A percentile compares a stretch with the other conserved stretches of the same genome.
Conservation (phyloP, 1,140 invertebrate genomes). For the Brachionus koreanus region DNA sequence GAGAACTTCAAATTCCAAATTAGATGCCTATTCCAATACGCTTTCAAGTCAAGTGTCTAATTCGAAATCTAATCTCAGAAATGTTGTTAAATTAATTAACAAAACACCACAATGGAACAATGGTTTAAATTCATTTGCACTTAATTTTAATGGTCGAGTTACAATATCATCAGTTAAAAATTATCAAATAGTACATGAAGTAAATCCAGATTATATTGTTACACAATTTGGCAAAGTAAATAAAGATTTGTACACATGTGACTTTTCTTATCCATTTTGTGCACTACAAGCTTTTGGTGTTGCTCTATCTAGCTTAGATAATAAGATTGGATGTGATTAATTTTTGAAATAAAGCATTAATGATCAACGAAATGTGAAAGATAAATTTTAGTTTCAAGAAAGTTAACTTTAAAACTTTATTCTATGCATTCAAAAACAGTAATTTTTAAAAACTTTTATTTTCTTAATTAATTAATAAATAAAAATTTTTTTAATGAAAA, state of each 20-base stretch:
- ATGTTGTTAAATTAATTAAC: constrained; percentile 40
- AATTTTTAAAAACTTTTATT: too few relatives aligned
- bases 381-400: neutral
- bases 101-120: constrained; percentile 32
- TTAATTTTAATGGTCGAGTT: constrained; percentile 42
- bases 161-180: constrained; percentile 36
- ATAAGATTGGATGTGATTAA: constrained; percentile 34
- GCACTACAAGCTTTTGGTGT: constrained; percentile 37
- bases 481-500: too few relatives aligned
- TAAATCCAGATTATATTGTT: constrained; percentile 25
- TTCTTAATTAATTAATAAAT: too few relatives aligned
- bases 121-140: constrained; percentile 24
- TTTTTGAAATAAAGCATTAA: neutral
- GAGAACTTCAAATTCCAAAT: neutral
- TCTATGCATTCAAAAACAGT: neutral
- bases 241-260: constrained; percentile 44
- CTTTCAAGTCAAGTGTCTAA: neutral
- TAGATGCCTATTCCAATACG: neutral
- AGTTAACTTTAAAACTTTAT: neutral
- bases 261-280: constrained; percentile 40
- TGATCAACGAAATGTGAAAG: neutral
- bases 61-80: neutral
- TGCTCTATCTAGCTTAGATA: constrained; percentile 22
- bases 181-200: constrained; percentile 37
- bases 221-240: constrained; percentile 44